Base-by-base conservation (phyloP, 2,888 invertebrate genomes). In the Phengaris arion region DNA sequence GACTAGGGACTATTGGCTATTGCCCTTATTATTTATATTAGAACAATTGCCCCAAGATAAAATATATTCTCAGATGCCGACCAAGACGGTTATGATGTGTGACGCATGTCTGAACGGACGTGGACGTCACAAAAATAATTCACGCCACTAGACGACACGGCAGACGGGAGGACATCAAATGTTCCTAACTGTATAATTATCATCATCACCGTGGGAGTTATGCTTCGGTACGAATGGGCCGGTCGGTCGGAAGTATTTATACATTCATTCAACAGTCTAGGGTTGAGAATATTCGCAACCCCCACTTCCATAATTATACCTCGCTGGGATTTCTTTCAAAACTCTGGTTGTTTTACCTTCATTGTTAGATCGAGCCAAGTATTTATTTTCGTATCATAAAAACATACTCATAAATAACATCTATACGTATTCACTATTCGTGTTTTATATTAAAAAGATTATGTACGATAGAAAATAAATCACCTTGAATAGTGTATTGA, bases 321-420 rank as follows among this genome's bases (percentile, higher is more conserved):
- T 35, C 35, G 35, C 4, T 35, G 35, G 35, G 35, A 35, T 35
- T 35, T 35, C 1, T 35, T 35, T 35, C 35, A 35, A 3, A 35
- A 35, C 35, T 35, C 35, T 35, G 35, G 35, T 3, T 3, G 3
- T 2, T 35, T 35, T 35, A 35, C 12, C 10, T 64, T 64, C 22
- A 64, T 64, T 64, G 59, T 64, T 64, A 64, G 22, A 22, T 64
- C 59, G 22, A 64, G 59, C 59, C 59, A 64, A 64, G 59, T 22
- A 64, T 57, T 64, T 64, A 64, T 64, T 64, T 64, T 64, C 59
- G 59, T 64, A 64, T 8, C 59, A 64, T 64, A 9, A 64, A 64
- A 64, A 64, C 59, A 64, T 22, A 64, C 57, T 57, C 57, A 57
- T 57, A 22, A 57, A 57, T 10, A 64, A 64, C 59, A 22, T 64